Percentiles rank a stretch among this genome's conserved stretches.
Evolutionary conservation across 2,888 invertebrate species (phyloP).

Genomic region (Dolichopus griseipennis): DNA sequence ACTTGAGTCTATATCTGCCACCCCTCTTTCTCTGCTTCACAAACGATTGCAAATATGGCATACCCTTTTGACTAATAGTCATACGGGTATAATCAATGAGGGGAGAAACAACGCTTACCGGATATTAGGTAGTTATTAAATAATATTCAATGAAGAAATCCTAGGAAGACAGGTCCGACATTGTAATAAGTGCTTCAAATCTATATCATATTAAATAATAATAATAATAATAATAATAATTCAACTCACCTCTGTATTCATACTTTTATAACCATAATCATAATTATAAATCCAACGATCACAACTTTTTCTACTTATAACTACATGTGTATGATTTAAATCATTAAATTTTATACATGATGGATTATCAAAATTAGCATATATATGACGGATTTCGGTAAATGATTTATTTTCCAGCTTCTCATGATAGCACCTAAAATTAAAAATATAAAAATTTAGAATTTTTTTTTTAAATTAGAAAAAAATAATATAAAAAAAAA

Average conservation of each 20-base stretch:
- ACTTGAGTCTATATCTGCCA: no score
- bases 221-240: no score
- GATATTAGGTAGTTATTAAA: no score
- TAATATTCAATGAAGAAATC: no score
- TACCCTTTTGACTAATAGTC: no score
- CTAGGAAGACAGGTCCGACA: no score
- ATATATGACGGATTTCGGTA: conserved; percentile 38
- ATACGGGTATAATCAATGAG: no score
- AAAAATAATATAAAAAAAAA: neutral
- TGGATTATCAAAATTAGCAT: conserved; percentile 35
- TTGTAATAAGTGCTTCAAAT: no score
- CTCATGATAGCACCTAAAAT: conserved; percentile 37
- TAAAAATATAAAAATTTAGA: neutral
- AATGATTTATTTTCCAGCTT: conserved; percentile 38
- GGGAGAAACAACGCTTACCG: no score
- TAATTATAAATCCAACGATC: conserved; percentile 51
- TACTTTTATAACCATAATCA: conserved; percentile 49
- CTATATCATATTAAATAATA: no score
- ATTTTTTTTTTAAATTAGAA: neutral
- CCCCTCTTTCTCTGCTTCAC: no score
- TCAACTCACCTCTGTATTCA: conserved; percentile 52
- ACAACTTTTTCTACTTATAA: conserved; percentile 38
- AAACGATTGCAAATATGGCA: no score
- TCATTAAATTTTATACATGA: conserved; percentile 37
- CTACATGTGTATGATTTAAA: conserved; percentile 33